phyloP scores from a whole-genome alignment of 2,113 vertebrate genomes.

The Tauraco erythrolophus region DNA sequence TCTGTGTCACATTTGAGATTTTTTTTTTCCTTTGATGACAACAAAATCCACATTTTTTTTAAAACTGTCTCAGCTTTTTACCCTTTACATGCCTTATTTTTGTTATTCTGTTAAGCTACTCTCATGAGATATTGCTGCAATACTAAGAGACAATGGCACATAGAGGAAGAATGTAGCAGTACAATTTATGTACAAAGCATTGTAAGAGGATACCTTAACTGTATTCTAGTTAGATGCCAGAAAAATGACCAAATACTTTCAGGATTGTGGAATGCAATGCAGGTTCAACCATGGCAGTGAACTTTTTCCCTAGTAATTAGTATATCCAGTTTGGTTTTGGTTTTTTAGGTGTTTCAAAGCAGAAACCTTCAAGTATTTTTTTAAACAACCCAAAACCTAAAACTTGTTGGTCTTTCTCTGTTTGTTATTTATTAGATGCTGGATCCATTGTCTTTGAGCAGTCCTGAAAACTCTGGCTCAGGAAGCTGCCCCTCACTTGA shows the following conservation, averaged over 20 bases:
- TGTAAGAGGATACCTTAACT: not conserved
- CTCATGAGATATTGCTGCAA: not conserved
- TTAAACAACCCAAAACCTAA: not conserved
- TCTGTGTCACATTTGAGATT: not conserved
- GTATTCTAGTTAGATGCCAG: not conserved
- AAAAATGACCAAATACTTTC: not conserved
- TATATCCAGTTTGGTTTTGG: not conserved
- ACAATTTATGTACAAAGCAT: not conserved
- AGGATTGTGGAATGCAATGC: not conserved
- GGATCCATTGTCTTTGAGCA: conserved; percentile 97
- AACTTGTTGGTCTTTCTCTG: not conserved
- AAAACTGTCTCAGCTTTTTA: not conserved
- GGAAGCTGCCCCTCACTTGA: conserved; percentile 99
- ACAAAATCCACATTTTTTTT: not conserved
- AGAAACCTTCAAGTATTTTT: not conserved
- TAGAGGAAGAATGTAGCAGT: not conserved
- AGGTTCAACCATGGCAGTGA: not conserved
- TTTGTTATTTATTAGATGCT: conserved; percentile 86
- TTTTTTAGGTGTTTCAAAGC: not conserved
- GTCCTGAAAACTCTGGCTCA: conserved; percentile 98
- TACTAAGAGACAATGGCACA: not conserved
- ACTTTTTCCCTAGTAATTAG: not conserved
- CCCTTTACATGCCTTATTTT: not conserved
- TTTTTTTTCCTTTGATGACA: not conserved
- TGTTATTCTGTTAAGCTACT: not conserved